phyloP scores from a whole-genome alignment of 2,113 vertebrate genomes.

The Hypanus sabinus region DNA sequence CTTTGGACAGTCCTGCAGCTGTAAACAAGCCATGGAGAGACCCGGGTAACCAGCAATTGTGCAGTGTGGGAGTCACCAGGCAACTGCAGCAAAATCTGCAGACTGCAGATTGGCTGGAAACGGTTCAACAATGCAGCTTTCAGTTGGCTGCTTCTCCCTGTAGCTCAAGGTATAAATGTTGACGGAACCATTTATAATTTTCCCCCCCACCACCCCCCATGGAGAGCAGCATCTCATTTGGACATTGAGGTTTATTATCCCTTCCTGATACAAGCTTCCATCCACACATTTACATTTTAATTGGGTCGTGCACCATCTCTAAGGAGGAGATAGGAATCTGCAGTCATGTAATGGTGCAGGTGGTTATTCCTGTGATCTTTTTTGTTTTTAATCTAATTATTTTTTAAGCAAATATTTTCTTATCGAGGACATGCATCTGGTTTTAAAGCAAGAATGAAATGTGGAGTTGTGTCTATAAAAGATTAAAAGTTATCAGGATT shows the following conservation, averaged over 20 bases:
- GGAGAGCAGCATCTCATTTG: not conserved
- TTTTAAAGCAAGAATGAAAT: not conserved
- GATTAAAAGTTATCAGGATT: not conserved
- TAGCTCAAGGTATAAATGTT: too few species aligned
- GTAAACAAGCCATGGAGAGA: not conserved
- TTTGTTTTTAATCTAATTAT: not conserved
- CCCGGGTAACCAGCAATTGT: not conserved
- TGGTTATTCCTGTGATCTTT: not conserved
- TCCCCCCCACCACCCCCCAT: too few species aligned
- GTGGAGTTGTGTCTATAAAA: not conserved
- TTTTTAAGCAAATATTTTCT: not conserved
- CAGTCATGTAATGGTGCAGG: not conserved
- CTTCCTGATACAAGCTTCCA: not conserved
- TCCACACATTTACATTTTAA: not conserved
- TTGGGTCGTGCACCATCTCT: not conserved
- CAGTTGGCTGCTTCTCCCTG: not conserved
- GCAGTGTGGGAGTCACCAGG: not conserved
- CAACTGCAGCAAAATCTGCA: conserved; percentile 11
- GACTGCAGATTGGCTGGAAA: conserved; percentile 15
- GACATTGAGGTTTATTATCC: not conserved
- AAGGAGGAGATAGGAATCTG: not conserved
- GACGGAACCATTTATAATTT: not conserved
- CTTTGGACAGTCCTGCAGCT: not conserved
- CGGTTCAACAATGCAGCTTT: conserved; percentile 17
- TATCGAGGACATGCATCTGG: not conserved